A percentile compares a stretch with the other conserved stretches of the same genome.
These are phyloP conservation scores for Hylaeus volcanicus DNA, from an alignment of 1,140 invertebrate genomes.

Conservation along the genomic window DNA sequence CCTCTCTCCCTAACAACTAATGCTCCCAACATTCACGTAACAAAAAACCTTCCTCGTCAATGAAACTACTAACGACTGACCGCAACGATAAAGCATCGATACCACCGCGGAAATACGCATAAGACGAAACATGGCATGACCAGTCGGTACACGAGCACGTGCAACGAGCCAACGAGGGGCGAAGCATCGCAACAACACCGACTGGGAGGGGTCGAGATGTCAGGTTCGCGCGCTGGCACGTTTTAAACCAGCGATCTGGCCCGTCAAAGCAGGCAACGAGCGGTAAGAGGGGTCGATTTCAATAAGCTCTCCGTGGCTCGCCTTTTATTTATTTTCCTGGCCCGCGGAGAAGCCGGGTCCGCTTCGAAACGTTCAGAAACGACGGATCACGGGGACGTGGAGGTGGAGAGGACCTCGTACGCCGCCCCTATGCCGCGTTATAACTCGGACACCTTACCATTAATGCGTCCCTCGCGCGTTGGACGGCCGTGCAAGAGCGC, in stretches of 20 bases:
- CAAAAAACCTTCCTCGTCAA: too few relatives aligned
- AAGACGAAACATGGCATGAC: background rate
- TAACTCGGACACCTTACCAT: constrained; percentile 73
- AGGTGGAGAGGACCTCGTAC: constrained; percentile 56
- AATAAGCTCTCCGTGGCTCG: constrained; percentile 66
- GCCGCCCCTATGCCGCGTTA: constrained; percentile 56
- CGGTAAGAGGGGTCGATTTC: constrained; percentile 72
- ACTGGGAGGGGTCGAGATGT: constrained; percentile 74
- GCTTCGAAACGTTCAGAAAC: background rate
- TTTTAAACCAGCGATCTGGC: constrained; percentile 58
- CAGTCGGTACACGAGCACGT: background rate
- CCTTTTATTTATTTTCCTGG: constrained; percentile 61
- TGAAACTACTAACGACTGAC: background rate
- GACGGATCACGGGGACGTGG: constrained; percentile 3
- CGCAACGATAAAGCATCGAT: background rate
- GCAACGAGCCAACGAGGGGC: constrained; percentile 8
- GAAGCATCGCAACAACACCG: constrained; percentile 57
- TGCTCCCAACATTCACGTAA: too few relatives aligned
- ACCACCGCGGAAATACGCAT: background rate
- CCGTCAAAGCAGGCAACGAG: constrained; percentile 75
- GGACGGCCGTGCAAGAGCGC: constrained; percentile 55
- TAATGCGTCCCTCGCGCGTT: constrained; percentile 70
- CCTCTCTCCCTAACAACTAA: too few relatives aligned
- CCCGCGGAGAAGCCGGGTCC: constrained; percentile 28
- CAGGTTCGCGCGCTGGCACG: constrained; percentile 68